phyloP scores from a whole-genome alignment of 2,797 vertebrate species.

The Carcharodon carcharias region DNA sequence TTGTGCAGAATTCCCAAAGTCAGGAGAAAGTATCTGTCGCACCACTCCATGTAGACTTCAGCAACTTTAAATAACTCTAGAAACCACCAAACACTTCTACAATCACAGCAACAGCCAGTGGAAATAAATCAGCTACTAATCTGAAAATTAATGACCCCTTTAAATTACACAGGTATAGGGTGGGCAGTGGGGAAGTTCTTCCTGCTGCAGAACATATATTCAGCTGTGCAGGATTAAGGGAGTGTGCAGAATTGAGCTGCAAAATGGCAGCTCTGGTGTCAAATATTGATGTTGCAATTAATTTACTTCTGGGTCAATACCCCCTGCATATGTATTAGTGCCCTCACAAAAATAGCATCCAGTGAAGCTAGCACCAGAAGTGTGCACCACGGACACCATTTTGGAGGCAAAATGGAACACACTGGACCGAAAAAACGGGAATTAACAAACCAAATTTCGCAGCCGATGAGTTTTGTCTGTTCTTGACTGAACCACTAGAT shows the following conservation, averaged over 20 bases:
- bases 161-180: not conserved
- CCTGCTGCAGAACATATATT: not conserved
- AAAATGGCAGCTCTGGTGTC: not conserved
- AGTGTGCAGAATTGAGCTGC: not conserved
- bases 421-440: not conserved
- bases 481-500: conserved; percentile 1
- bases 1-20: not conserved
- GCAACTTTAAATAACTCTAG: not conserved
- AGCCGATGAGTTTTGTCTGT: not conserved
- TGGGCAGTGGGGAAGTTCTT: not conserved
- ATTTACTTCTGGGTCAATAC: not conserved
- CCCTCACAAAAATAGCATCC: not conserved
- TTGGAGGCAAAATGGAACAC: not conserved
- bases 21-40: not conserved
- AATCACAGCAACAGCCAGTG: not conserved
- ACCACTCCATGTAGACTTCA: not conserved
- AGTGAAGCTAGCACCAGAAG: not conserved
- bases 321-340: not conserved
- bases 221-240: not conserved
- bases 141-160: not conserved
- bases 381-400: no score
- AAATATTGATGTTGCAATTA: not conserved
- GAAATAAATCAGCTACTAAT: not conserved
- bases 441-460: not conserved
- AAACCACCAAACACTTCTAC: not conserved